phyloP scores from a whole-genome alignment of 2,797 vertebrate species.

The Phoxinus dragarum region DNA sequence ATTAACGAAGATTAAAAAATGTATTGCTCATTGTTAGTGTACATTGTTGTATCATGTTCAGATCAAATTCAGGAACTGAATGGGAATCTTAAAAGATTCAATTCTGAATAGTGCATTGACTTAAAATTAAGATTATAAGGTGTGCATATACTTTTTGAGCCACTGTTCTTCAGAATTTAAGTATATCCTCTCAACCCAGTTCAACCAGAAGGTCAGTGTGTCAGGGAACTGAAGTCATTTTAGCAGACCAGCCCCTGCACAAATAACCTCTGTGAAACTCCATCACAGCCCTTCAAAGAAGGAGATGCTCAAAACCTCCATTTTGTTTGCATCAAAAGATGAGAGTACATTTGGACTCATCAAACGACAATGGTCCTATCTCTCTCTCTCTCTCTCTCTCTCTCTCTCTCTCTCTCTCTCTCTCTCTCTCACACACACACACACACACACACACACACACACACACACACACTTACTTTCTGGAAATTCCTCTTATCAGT shows the following conservation, averaged over 20 bases:
- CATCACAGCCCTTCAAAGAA: constrained; percentile 16
- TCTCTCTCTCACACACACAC: too few species aligned
- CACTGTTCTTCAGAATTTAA: not conserved
- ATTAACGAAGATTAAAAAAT: not conserved
- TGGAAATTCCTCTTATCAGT: constrained; percentile 49
- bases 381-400: not conserved
- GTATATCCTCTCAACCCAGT: not conserved
- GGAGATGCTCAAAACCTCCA: constrained; percentile 24
- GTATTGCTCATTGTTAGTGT: not conserved
- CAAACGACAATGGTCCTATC: constrained; percentile 59
- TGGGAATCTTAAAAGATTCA: not conserved
- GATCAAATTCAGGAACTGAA: not conserved
- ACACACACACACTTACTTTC: constrained; percentile 47
- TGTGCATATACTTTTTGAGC: not conserved
- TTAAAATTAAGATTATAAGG: not conserved
- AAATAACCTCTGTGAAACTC: constrained; percentile 36
- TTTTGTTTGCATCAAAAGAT: constrained; percentile 52
- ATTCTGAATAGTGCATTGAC: not conserved
- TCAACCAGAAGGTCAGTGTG: not conserved
- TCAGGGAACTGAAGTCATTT: not conserved
- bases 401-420: not conserved
- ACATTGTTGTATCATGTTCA: not conserved
- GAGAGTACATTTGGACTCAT: constrained; percentile 59
- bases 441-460: not conserved
- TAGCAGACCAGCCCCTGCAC: not conserved